phyloP scores from a whole-genome alignment of 2,888 invertebrate genomes.

The Drosophila pullipes region DNA sequence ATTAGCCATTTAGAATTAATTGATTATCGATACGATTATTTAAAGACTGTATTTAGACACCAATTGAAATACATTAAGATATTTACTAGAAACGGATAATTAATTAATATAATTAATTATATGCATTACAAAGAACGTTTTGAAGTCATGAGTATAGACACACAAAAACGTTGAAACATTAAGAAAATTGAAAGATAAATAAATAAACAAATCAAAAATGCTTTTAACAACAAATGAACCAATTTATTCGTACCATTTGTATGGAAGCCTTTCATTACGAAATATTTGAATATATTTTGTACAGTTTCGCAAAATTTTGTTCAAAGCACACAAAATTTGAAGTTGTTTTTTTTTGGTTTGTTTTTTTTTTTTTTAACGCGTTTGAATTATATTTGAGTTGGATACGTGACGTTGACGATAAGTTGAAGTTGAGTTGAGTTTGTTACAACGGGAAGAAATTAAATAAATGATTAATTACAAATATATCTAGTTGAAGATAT shows the following conservation, averaged over 20 bases:
- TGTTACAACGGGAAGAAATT: slow-evolving; percentile 77
- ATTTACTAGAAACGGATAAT: slow-evolving; percentile 46
- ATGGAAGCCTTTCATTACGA: slow-evolving; percentile 82
- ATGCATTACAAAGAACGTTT: slow-evolving; percentile 53
- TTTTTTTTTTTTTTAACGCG: slow-evolving; percentile 22
- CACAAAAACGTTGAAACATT: slow-evolving; percentile 69
- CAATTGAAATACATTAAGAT: slow-evolving; percentile 62
- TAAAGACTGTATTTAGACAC: slow-evolving; percentile 48
- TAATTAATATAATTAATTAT: slow-evolving; percentile 36
- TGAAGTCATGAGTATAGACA: slow-evolving; percentile 56
- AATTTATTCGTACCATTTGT: slow-evolving; percentile 85
- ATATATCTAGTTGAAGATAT: slow-evolving; percentile 63
- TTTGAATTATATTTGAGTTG: slow-evolving; percentile 37
- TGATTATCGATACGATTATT: slow-evolving; percentile 45
- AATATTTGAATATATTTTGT: slow-evolving; percentile 49
- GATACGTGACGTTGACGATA: slow-evolving; percentile 62
- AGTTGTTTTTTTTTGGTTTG: slow-evolving; percentile 32
- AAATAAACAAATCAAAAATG: slow-evolving; percentile 40
- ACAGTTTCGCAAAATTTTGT: slow-evolving; percentile 42
- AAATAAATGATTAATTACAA: slow-evolving; percentile 77
- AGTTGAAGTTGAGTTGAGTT: slow-evolving; percentile 72
- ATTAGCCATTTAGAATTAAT: slow-evolving; percentile 34
- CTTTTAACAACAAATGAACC: slow-evolving; percentile 67
- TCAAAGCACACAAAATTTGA: slow-evolving; percentile 62
- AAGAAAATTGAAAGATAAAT: slow-evolving; percentile 37